These are phyloP conservation scores for Pristionchus pacificus DNA, from an alignment of 1,140 invertebrate genomes.

Conservation along the genomic window DNA sequence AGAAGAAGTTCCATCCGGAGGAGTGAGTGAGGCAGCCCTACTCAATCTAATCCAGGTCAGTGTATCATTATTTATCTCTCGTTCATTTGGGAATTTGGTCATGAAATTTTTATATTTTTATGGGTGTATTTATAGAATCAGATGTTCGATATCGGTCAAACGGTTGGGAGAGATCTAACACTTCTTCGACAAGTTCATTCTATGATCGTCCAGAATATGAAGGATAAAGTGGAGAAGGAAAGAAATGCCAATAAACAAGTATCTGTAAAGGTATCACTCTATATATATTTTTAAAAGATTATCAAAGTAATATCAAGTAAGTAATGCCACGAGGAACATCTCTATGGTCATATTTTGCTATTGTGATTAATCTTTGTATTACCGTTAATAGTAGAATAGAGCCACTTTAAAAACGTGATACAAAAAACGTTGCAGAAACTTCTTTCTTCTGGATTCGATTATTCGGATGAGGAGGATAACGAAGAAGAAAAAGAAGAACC, in stretches of 20 bases:
- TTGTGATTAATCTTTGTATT: too few species aligned
- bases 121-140: not conserved
- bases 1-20: not conserved
- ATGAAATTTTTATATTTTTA: too few species aligned
- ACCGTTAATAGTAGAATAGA: too few species aligned
- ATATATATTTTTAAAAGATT: not conserved
- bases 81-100: not conserved
- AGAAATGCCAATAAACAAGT: not conserved
- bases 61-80: too few species aligned
- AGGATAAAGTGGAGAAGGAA: not conserved
- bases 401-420: too few species aligned
- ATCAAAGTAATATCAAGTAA: too few species aligned
- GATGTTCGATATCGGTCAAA: not conserved
- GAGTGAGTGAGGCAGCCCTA: not conserved
- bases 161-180: not conserved
- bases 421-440: not conserved
- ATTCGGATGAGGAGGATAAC: not conserved
- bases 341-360: too few species aligned
- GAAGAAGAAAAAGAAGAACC: not conserved
- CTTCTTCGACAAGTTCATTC: not conserved
- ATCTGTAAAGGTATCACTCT: not conserved
- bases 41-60: not conserved
- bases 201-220: not conserved
- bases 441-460: not conserved
- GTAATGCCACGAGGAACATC: too few species aligned